Evolutionary conservation across 2,888 invertebrate genomes (phyloP).

Genomic region (Dicyrtomina minuta): DNA sequence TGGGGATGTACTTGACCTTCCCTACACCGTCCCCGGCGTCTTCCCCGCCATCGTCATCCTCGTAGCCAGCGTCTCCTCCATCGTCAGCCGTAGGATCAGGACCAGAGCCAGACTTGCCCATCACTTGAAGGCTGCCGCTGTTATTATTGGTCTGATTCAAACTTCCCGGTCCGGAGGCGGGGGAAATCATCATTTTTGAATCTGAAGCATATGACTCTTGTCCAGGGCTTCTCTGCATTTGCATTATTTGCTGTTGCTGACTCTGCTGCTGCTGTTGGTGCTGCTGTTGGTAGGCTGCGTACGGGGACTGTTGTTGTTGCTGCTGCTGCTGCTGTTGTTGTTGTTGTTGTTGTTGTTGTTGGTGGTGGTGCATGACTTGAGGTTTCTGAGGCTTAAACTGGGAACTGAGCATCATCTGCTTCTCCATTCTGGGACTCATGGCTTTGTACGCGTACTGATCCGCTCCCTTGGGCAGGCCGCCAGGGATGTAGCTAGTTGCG

Average conservation of each 20-base stretch:
- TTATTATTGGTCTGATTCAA: neutral
- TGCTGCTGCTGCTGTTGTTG: neutral
- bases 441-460: neutral
- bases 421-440: neutral
- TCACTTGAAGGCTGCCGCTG: no score
- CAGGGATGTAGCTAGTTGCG: neutral
- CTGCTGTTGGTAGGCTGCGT: neutral
- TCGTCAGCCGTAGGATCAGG: neutral
- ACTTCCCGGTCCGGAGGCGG: no score
- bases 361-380: neutral
- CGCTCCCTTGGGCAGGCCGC: neutral
- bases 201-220: neutral
- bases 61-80: neutral
- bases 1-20: slow-evolving; percentile 28
- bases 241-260: slow-evolving; percentile 18
- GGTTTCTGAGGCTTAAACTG: neutral
- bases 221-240: neutral
- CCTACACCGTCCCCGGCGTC: neutral
- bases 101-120: no score
- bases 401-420: neutral
- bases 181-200: no score
- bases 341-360: no score
- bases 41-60: neutral
- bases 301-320: neutral
- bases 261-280: neutral